Conservation (phyloP, 2,797 vertebrate species). For the Esox masquinongy region DNA sequence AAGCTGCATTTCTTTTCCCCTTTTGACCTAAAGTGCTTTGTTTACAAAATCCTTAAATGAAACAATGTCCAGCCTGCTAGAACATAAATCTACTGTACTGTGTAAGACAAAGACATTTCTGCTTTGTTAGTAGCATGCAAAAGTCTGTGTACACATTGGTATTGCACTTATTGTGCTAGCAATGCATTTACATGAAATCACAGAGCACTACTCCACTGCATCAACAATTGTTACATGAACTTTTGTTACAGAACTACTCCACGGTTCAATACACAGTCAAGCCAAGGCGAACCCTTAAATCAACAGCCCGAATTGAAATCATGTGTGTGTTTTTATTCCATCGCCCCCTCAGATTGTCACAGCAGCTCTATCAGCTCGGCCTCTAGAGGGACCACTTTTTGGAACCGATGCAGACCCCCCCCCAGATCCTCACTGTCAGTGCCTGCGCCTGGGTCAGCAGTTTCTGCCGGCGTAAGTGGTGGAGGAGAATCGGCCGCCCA, state of each 20-base stretch:
- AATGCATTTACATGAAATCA: background rate
- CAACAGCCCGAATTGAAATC: background rate
- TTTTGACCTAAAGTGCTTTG: background rate
- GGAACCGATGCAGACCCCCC: conserved; percentile 65
- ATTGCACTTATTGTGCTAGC: background rate
- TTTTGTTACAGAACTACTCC: background rate
- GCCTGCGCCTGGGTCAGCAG: conserved; percentile 72
- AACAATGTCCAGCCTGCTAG: too few species aligned
- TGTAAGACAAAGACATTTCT: too few species aligned
- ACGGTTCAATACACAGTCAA: background rate
- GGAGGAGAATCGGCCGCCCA: conserved; percentile 14
- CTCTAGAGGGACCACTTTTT: conserved; percentile 47
- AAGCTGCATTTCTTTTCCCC: background rate
- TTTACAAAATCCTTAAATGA: background rate
- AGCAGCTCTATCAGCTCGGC: conserved; percentile 16
- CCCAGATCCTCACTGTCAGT: conserved; percentile 67
- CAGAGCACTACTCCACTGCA: background rate
- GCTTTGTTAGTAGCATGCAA: too few species aligned
- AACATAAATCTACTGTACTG: too few species aligned
- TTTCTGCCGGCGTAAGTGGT: conserved; percentile 68
- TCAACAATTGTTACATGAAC: background rate
- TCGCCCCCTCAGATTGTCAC: conserved; percentile 29
- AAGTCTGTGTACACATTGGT: too few species aligned
- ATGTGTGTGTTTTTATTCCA: conserved; percentile 30
- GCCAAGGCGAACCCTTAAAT: background rate